These are phyloP conservation scores for Heterocephalus glaber DNA, from an alignment of 2,113 vertebrate genomes.

Conservation along the genomic window DNA sequence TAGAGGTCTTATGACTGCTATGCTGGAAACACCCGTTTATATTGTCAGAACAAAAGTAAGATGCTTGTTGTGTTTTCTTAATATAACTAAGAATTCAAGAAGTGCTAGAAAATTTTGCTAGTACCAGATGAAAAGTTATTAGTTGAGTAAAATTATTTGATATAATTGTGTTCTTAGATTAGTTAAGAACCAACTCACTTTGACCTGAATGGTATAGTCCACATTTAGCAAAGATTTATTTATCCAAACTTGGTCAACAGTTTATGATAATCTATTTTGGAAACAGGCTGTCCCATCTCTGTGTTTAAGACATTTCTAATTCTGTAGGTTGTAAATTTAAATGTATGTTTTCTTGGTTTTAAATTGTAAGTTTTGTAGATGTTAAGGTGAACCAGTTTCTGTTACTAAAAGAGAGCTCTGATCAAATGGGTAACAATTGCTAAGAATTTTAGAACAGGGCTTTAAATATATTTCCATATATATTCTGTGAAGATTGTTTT, in stretches of 20 bases:
- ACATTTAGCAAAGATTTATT: conserved; percentile 59
- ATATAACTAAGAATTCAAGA: conserved; percentile 12
- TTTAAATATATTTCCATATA: conserved; percentile 18
- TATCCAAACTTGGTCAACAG: conserved; percentile 5
- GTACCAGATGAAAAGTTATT: not conserved
- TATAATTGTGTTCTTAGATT: not conserved
- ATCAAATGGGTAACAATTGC: not conserved
- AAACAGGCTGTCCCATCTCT: conserved; percentile 20
- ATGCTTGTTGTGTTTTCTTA: conserved; percentile 5
- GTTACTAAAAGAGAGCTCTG: not conserved
- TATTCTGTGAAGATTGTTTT: conserved; percentile 45
- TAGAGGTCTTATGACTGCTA: not conserved
- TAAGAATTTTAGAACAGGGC: conserved; percentile 15
- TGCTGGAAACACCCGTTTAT: not conserved
- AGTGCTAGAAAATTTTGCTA: not conserved
- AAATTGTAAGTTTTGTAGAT: conserved; percentile 33
- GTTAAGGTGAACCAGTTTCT: conserved; percentile 36
- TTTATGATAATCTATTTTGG: conserved; percentile 29
- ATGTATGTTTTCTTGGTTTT: not conserved
- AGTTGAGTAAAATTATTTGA: not conserved
- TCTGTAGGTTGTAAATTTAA: conserved; percentile 49
- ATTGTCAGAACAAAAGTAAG: conserved; percentile 1
- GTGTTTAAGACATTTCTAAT: conserved; percentile 35
- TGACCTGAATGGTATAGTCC: not conserved
- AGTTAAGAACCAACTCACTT: not conserved